Conservation (phyloP, 2,888 invertebrate species). For the Cyclophora albipunctata region DNA sequence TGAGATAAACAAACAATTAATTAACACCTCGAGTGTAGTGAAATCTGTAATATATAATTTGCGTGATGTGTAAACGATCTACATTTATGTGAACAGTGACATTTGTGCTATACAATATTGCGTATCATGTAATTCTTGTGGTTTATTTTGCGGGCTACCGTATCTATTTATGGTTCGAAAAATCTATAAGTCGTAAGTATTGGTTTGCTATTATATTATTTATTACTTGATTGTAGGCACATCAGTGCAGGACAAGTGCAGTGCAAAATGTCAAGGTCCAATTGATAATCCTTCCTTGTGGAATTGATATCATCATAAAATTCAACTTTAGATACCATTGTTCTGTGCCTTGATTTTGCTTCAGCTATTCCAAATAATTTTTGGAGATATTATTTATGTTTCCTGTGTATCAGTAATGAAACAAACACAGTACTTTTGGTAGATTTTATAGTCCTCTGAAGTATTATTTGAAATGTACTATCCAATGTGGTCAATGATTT, state of each 20-base stretch:
- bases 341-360: too few relatives aligned
- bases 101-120: constrained; percentile 33
- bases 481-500: too few relatives aligned
- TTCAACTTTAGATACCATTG: not conserved
- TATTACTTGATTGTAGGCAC: too few relatives aligned
- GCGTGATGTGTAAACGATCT: constrained; percentile 20
- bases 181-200: constrained; percentile 41
- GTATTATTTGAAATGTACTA: too few relatives aligned
- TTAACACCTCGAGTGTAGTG: constrained; percentile 18
- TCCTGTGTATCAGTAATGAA: too few relatives aligned
- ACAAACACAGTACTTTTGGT: too few relatives aligned
- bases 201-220: too few relatives aligned
- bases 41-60: constrained; percentile 14
- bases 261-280: constrained; percentile 48
- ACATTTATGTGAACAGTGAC: constrained; percentile 35
- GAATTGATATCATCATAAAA: constrained; percentile 1
- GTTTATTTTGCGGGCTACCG: constrained; percentile 56
- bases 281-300: constrained; percentile 1
- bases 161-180: constrained; percentile 55
- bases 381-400: too few relatives aligned
- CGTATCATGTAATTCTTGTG: constrained; percentile 67
- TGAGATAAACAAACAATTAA: constrained; percentile 26
- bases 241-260: not conserved
- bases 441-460: too few relatives aligned
- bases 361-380: too few relatives aligned